Base-by-base conservation (phyloP, 2,113 vertebrate species). In the Columba livia region DNA sequence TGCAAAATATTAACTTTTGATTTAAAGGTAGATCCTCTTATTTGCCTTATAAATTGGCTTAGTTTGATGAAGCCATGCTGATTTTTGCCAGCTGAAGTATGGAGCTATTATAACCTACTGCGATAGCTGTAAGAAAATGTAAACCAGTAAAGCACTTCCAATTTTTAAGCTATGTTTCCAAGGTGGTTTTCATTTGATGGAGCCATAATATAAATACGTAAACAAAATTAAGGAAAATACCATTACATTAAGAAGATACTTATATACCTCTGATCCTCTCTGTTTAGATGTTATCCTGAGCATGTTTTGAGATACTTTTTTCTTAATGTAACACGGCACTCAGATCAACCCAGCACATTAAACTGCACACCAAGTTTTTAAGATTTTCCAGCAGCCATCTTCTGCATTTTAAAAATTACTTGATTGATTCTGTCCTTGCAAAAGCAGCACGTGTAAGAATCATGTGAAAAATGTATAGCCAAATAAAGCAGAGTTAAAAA, bases 221-320 rank as follows among this genome's bases (percentile, higher is more conserved):
- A 97, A 93, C 40, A 89, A 93, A 44, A 79, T 60, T 70, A 89
- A 78, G 82, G 86, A 79, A 93, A 97, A 97, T 67, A 77, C 13
- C 60, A 82, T 75, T 53, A 58, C 32, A 40, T 70, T 84, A 79
- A 44, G 44, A 88, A 87, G 36, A 86, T 47, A 69, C 11, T 1
- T 24, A 54, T 56, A 70, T 85, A 72, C 9, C 13, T 77, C 31
- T 58, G 64, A 85, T 78, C 24, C 15, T 51, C 84, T 69, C 42
- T 89, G 12, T 86, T 90, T 89, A 80, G 53, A 93, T 85, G 26
- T 23, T 81, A 84, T 4, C 79, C 44, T 21, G 38, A 96, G 29
- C 24, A 57, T 26, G 28, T 38, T 93, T 72, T 71, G 78, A 90
- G 84, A 73, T 67, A 72, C 21, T 3, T n/a, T 50, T 78, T 90